These are phyloP conservation scores for Nycticorax nycticorax DNA, from an alignment of 2,113 vertebrate genomes.

Conservation along the genomic window DNA sequence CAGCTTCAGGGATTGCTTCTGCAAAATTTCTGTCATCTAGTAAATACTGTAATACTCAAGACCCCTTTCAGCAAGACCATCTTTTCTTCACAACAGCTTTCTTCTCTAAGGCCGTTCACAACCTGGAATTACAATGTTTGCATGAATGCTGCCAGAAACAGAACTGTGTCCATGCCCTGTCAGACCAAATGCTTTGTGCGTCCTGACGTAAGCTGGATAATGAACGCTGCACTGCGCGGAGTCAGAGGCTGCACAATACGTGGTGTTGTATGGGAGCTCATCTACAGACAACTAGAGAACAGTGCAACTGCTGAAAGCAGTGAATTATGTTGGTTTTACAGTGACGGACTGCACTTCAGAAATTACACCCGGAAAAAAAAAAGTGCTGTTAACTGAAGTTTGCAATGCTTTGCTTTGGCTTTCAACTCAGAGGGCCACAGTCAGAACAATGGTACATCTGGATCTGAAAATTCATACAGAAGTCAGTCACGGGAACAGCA, in stretches of 20 bases:
- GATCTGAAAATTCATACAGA: background rate
- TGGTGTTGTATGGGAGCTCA: background rate
- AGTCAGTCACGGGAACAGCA: background rate
- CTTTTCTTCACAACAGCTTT: background rate
- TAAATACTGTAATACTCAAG: background rate
- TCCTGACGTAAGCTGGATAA: background rate
- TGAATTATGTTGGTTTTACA: background rate
- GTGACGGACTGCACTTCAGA: background rate
- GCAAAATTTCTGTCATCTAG: background rate
- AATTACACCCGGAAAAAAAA: background rate
- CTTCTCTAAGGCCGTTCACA: background rate
- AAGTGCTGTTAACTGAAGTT: background rate
- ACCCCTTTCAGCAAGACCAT: background rate
- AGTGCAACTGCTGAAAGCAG: background rate
- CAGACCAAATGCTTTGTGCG: background rate
- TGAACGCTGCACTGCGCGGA: rapidly evolving
- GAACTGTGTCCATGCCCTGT: background rate
- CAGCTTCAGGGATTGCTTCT: background rate
- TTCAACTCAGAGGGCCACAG: background rate
- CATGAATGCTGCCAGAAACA: background rate
- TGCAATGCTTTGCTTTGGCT: background rate
- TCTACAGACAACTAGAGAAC: background rate
- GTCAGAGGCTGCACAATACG: rapidly evolving
- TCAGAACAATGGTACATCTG: background rate
- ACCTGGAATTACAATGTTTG: background rate